Percentiles rank a stretch among this genome's conserved stretches.
phyloP scores from a whole-genome alignment of 2,888 invertebrate genomes.

The Halictus quadricinctus region DNA sequence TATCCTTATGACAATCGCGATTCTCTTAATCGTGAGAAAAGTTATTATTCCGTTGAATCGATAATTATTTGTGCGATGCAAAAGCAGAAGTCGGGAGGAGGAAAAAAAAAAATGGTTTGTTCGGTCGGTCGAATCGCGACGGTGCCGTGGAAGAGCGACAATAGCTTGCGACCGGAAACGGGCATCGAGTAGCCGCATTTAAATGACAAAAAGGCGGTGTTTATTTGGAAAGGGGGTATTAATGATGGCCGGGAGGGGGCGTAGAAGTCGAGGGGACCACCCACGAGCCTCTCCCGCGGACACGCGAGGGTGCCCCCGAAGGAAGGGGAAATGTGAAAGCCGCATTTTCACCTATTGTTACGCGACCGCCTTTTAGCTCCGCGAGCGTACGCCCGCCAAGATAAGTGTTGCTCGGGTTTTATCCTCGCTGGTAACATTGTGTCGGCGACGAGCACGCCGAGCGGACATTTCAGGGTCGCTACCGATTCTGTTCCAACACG shows the following conservation, averaged over 20 bases:
- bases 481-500: conserved; percentile 26
- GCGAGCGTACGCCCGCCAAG: conserved; percentile 24
- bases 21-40: no score
- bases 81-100: no score
- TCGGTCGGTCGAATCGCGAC: conserved; percentile 5
- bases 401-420: conserved; percentile 46
- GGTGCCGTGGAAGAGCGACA: conserved; percentile 19
- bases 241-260: conserved; percentile 17
- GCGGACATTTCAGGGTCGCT: conserved; percentile 25
- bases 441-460: neutral
- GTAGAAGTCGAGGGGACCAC: conserved; percentile 17
- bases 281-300: conserved; percentile 9
- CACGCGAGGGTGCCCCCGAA: neutral
- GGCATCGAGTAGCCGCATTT: conserved; percentile 51
- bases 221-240: conserved; percentile 55
- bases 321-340: conserved; percentile 59
- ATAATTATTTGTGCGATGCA: neutral
- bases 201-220: conserved; percentile 53
- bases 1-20: no score
- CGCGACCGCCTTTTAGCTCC: conserved; percentile 47
- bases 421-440: conserved; percentile 22
- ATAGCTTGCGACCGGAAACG: conserved; percentile 42
- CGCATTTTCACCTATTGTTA: conserved; percentile 61
- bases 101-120: neutral
- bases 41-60: neutral